Base-by-base conservation (phyloP, 2,888 invertebrate species). In the Crematogaster levior region DNA sequence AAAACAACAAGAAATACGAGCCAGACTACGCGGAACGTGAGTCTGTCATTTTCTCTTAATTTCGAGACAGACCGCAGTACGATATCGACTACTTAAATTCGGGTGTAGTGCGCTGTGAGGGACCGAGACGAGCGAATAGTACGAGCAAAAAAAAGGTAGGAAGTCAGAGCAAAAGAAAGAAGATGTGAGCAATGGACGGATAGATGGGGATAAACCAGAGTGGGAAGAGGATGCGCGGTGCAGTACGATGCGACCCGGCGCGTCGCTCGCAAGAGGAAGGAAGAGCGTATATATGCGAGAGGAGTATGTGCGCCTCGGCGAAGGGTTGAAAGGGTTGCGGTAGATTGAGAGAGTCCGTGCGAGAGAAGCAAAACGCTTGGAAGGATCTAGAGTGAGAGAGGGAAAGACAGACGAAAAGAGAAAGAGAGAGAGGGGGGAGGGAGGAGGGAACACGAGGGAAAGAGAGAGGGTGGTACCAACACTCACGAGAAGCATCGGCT, bases 81-180 rank as follows among this genome's bases (percentile, higher is more conserved):
- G 92, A 92, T 92, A 93, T 93, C 92, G 93, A 92, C 93, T 92
- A 91, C 93, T 93, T 92, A 89, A 93, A 92, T 93, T 91, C 88
- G 90, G 89, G 88, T 85, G 90, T 86, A 88, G 88, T 89, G 85
- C 37, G 51, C 84, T 37, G 65, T 43, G 82, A 65, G 65, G 18
- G 51, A 75, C 60, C 58, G 80, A 34, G 72, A 77, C 48, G 18
- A 56, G 65, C 48, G 66, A 72, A 56, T 34, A 18, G 58, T n/a
- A 40, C 10, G 81, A 74, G 83, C 6, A 30, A 58, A 75, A 58
- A 75, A 66, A 81, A 88, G 85, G 84, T 58, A 74, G 79, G 85
- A 88, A 87, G 82, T 83, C 37, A 24, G 68, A 61, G 68, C 43
- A 40, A 82, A 53, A 68, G 75, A 82, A 60, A 63, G 82, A 74